Conservation (phyloP, 1,140 invertebrate genomes). For the Nebria ingens region DNA sequence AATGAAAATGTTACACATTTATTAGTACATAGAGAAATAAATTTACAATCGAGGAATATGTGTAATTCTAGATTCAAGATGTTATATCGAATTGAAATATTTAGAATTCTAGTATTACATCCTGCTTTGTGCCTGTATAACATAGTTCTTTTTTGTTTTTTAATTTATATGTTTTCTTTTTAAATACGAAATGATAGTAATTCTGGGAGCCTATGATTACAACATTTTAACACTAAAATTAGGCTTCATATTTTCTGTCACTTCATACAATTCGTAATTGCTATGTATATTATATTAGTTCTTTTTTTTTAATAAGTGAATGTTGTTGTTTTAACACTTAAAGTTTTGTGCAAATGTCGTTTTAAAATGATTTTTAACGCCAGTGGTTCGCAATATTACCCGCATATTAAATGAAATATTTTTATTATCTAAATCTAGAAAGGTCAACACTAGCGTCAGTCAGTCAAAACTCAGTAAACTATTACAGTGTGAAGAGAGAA, state of each 20-base stretch:
- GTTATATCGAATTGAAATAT: no score
- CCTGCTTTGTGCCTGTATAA: background rate
- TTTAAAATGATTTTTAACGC: background rate
- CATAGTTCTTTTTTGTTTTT: background rate
- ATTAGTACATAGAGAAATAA: no score
- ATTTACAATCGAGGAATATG: background rate
- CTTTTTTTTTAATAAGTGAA: conserved; percentile 4
- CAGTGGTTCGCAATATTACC: background rate
- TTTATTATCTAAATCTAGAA: background rate
- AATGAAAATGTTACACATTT: no score
- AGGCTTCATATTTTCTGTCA: background rate
- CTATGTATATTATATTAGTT: conserved; percentile 8
- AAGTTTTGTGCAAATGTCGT: conserved; percentile 5
- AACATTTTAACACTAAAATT: conserved; percentile 7
- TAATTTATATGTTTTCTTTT: background rate
- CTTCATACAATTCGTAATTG: conserved; percentile 3
- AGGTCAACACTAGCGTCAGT: background rate
- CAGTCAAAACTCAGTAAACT: background rate
- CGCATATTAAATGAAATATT: background rate
- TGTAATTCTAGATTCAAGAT: background rate
- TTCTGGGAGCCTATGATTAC: no score
- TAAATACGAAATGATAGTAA: no score
- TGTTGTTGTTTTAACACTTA: background rate
- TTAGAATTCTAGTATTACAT: no score
- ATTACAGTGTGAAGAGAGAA: background rate